Base-by-base conservation (phyloP, 1,140 invertebrate genomes). In the Mizuhopecten yessoensis region DNA sequence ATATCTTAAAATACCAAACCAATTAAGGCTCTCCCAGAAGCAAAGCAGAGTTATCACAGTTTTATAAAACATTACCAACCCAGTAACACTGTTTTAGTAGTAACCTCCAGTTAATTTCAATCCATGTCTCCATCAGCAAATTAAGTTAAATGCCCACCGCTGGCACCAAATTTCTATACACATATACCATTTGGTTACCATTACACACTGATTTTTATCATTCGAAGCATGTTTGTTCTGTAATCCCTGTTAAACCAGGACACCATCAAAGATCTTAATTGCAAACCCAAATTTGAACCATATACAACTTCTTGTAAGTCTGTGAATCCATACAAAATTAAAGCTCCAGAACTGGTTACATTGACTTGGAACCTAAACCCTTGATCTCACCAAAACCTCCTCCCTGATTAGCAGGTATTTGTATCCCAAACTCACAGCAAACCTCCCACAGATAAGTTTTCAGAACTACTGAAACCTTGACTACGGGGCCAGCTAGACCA, bases 341-440 rank as follows among this genome's bases (percentile, higher is more conserved):
- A 39, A 39, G 36, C 36, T 39, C 36, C 36, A 39, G 36, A 39
- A 5, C 5, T 5, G 13, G 5, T 7, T 39, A 7, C 42, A 45
- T 17, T 45, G 36, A 10, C 42, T 45, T 45, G 17, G 17, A 29
- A n/a, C 57, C 57, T 75, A 29, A n/a, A 75, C n/a, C 23, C 57
- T 29, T 75, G 23, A 11, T n/a, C 9, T 29, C n/a, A 29, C n/a
- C 23, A 75, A 75, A n/a, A 75, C 57, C 57, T 75, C 29, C 23
- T 75, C 57, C 57, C n/a, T n/a, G 23, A 29, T 75, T n/a, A 75
- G 29, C 23, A 75, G 29, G 57, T 17, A 29, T 75, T 29, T 3
- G 57, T 29, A 29, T n/a, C 57, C 57, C n/a, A n/a, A n/a, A n/a
- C n/a, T 75, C 57, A 75, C 57, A 75, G n/a, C 57, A 75, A 75